A percentile compares a stretch with the other conserved stretches of the same genome.
phyloP scores from a whole-genome alignment of 2,113 vertebrate species.

The Ursus arctos region DNA sequence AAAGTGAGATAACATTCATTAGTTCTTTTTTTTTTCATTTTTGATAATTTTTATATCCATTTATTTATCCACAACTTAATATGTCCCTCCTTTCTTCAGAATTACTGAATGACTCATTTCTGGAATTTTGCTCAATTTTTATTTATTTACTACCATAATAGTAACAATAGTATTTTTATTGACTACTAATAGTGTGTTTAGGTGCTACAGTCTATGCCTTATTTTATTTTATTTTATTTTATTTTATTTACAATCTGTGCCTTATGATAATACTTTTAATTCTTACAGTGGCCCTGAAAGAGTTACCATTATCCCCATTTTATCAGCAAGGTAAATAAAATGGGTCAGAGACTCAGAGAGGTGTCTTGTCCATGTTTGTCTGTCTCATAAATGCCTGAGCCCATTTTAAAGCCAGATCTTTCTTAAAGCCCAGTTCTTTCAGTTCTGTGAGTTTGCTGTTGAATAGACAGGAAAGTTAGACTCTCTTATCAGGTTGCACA shows the following conservation, averaged over 20 bases:
- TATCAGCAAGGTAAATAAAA: neutral
- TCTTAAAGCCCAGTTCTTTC: neutral
- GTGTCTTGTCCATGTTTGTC: rapidly evolving
- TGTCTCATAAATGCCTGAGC: neutral
- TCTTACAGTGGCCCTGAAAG: neutral
- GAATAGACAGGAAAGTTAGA: neutral
- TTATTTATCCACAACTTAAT: conserved; percentile 32
- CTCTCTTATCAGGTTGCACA: neutral
- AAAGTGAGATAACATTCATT: neutral
- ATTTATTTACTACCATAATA: conserved; percentile 1
- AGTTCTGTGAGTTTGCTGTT: neutral
- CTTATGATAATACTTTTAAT: neutral
- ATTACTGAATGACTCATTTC: neutral
- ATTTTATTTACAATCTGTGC: neutral
- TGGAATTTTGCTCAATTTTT: conserved; percentile 18
- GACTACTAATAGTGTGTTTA: neutral
- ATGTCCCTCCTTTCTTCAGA: conserved; percentile 26
- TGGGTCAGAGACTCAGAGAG: neutral
- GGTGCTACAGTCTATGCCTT: neutral
- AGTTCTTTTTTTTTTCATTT: neutral
- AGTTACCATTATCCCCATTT: neutral
- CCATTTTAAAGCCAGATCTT: neutral
- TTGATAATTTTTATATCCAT: neutral
- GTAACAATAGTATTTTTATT: neutral
- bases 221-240: neutral